These are phyloP conservation scores for Meteorus cinctellus DNA, from an alignment of 2,888 invertebrate genomes.

Conservation along the genomic window DNA sequence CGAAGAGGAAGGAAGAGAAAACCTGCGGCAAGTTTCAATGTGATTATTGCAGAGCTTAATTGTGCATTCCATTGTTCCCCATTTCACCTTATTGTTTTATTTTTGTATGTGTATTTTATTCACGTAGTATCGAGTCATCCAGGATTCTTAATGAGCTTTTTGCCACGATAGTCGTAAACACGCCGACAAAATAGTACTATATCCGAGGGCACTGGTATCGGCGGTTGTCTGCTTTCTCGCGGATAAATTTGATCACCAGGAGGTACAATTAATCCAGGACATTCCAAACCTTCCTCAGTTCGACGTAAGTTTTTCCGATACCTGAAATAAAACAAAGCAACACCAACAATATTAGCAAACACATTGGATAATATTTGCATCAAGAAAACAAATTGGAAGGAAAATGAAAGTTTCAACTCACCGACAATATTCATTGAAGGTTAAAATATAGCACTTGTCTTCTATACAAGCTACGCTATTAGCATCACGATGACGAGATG, in stretches of 20 bases:
- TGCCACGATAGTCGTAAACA: constrained; percentile 95
- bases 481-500: constrained; percentile 95
- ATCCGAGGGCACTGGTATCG: constrained; percentile 83
- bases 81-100: constrained; percentile 31
- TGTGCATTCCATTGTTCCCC: constrained; percentile 60
- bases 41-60: constrained; percentile 42
- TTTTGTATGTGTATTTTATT: constrained; percentile 51
- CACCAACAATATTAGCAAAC: neutral
- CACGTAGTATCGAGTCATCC: constrained; percentile 71
- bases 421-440: constrained; percentile 98
- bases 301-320: constrained; percentile 89
- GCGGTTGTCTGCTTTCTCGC: constrained; percentile 77
- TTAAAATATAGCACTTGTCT: constrained; percentile 97
- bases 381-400: neutral
- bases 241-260: constrained; percentile 78
- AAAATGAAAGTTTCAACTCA: constrained; percentile 71
- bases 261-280: constrained; percentile 84
- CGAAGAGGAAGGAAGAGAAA: constrained; percentile 62
- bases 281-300: constrained; percentile 84
- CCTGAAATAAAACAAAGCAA: constrained; percentile 74
- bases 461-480: constrained; percentile 98
- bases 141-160: constrained; percentile 74
- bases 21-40: constrained; percentile 66
- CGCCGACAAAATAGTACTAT: constrained; percentile 95
- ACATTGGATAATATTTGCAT: neutral